phyloP scores from a whole-genome alignment of 2,888 invertebrate genomes.

The Dynastes grantii region DNA sequence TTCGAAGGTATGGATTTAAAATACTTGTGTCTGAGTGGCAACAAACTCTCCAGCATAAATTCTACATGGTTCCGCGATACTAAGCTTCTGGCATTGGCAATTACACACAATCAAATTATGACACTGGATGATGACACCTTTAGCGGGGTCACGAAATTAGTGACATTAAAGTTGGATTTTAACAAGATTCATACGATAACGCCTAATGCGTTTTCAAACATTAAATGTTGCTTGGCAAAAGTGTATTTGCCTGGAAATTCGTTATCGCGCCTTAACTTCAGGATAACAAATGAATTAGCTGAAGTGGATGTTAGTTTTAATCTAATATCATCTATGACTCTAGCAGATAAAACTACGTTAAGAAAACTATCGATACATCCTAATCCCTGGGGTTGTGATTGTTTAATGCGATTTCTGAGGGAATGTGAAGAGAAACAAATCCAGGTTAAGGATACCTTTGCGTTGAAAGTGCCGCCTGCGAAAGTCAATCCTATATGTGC shows the following conservation, averaged over 20 bases:
- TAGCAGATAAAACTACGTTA: background rate
- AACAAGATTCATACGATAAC: constrained; percentile 7
- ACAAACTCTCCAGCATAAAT: constrained; percentile 15
- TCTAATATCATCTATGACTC: constrained; percentile 4
- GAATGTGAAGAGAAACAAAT: background rate
- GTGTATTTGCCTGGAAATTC: constrained; percentile 33
- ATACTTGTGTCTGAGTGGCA: constrained; percentile 21
- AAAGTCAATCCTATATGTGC: constrained; percentile 5
- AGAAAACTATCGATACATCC: constrained; percentile 15
- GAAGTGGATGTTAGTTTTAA: constrained; percentile 20
- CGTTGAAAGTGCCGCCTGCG: background rate
- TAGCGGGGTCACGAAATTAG: background rate
- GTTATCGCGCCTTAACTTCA: background rate
- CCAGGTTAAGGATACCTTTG: background rate
- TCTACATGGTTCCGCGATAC: constrained; percentile 28
- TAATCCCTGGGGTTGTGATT: constrained; percentile 16
- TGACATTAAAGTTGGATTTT: constrained; percentile 33
- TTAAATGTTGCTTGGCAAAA: constrained; percentile 9
- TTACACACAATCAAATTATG: constrained; percentile 28
- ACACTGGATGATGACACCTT: constrained; percentile 10
- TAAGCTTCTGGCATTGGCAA: background rate
- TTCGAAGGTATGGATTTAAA: constrained; percentile 2
- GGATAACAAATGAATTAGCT: background rate
- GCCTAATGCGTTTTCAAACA: constrained; percentile 3
- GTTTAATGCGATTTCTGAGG: constrained; percentile 19